These are phyloP conservation scores for Umimayanthus chanpuru DNA, from an alignment of 92 coral and sea anemone species.

Conservation along the genomic window DNA sequence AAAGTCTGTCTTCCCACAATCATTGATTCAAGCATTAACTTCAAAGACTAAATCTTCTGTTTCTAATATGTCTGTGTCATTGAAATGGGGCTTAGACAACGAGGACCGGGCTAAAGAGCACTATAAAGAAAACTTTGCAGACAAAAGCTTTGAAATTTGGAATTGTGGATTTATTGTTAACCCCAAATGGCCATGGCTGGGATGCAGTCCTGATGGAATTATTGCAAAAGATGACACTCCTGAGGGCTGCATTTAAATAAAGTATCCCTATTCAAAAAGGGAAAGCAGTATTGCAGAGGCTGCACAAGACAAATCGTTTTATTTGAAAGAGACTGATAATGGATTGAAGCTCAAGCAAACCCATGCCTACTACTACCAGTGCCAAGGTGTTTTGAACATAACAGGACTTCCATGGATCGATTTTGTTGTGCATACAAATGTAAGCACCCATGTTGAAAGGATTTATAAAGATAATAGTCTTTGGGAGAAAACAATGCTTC, in stretches of 20 bases:
- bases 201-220: conserved; percentile 71
- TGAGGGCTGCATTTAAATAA: conserved; percentile 59
- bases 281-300: conserved; percentile 57
- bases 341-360: conserved; percentile 60
- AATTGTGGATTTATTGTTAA: conserved; percentile 64
- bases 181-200: too few species aligned
- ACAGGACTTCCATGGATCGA: conserved; percentile 50
- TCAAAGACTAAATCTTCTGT: conserved; percentile 16
- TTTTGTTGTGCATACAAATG: conserved; percentile 62
- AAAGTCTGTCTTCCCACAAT: conserved; percentile 39
- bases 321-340: conserved; percentile 54
- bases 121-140: conserved; percentile 28
- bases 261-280: conserved; percentile 54
- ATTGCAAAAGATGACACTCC: conserved; percentile 25
- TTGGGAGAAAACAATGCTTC: conserved; percentile 62
- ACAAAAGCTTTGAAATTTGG: conserved; percentile 25
- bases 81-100: conserved; percentile 63
- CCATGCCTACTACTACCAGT: conserved; percentile 65
- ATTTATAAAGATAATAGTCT: conserved; percentile 42
- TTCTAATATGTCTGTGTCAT: conserved; percentile 42
- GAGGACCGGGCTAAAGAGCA: conserved; percentile 40
- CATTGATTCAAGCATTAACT: conserved; percentile 20
- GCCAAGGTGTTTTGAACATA: conserved; percentile 54
- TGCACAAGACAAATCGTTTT: conserved; percentile 48
- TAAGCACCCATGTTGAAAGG: conserved; percentile 56